phyloP scores from a whole-genome alignment of 1,140 invertebrate species.

The Protaetia brevitarsis region DNA sequence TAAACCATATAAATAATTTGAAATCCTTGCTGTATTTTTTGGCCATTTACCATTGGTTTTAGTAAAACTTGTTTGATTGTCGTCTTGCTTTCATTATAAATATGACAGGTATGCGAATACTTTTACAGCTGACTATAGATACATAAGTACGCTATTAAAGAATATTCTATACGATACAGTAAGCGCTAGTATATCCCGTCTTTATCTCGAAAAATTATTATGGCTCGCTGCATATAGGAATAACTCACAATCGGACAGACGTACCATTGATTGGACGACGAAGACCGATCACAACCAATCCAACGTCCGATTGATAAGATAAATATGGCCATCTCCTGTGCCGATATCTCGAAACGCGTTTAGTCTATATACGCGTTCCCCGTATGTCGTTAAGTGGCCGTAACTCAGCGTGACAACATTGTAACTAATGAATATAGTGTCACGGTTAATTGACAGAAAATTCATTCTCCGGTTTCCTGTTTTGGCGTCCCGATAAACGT shows the following conservation, averaged over 20 bases:
- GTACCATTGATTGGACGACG: neutral
- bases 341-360: neutral
- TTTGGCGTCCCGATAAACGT: conserved; percentile 17
- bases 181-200: no score
- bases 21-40: no score
- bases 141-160: no score
- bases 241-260: neutral
- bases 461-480: conserved; percentile 20
- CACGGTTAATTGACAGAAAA: conserved; percentile 13
- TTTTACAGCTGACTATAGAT: no score
- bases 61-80: no score
- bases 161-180: no score
- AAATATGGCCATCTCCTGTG: conserved; percentile 11
- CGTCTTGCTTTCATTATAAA: no score
- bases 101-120: no score
- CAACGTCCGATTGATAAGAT: conserved; percentile 22
- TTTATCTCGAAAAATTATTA: neutral
- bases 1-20: no score
- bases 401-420: conserved; percentile 2
- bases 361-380: neutral
- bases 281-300: neutral
- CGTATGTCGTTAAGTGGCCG: neutral
- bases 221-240: neutral
- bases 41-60: no score
- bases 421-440: conserved; percentile 7